Conservation (phyloP, 1,140 invertebrate genomes). For the Pseudomyrmex pallidus region DNA sequence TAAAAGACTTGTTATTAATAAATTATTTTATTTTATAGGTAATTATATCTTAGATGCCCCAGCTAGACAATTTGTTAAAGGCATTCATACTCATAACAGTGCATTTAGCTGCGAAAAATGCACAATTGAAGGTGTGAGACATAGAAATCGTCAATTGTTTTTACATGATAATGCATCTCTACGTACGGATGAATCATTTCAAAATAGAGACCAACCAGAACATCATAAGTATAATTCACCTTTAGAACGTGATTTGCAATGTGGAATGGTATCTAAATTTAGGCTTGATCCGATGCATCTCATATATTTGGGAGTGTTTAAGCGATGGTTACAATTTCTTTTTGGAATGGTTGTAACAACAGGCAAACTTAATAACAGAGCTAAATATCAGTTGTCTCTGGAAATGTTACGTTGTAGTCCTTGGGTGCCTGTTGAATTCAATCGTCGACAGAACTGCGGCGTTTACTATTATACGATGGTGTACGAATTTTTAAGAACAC, state of each 20-base stretch:
- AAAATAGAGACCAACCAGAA: background rate
- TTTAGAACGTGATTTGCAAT: conserved; percentile 5
- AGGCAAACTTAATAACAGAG: background rate
- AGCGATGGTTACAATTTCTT: background rate
- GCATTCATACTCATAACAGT: background rate
- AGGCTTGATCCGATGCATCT: conserved; percentile 19
- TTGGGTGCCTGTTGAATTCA: background rate
- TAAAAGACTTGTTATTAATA: no score
- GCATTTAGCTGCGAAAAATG: background rate
- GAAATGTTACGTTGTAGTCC: background rate
- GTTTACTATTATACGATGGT: background rate
- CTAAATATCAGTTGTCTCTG: conserved; percentile 1
- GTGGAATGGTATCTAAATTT: background rate
- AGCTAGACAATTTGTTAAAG: conserved; percentile 13
- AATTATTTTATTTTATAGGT: no score
- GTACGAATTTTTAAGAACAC: background rate
- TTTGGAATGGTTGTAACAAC: background rate
- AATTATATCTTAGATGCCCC: conserved; percentile 9
- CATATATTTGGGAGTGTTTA: conserved; percentile 7
- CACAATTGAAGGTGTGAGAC: background rate
- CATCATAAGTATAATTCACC: background rate
- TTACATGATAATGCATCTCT: background rate
- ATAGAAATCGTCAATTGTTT: conserved; percentile 6
- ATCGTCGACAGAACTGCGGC: background rate
- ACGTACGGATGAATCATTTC: conserved; percentile 8